phyloP scores from a whole-genome alignment of 2,113 vertebrate genomes.

The Eublepharis macularius region DNA sequence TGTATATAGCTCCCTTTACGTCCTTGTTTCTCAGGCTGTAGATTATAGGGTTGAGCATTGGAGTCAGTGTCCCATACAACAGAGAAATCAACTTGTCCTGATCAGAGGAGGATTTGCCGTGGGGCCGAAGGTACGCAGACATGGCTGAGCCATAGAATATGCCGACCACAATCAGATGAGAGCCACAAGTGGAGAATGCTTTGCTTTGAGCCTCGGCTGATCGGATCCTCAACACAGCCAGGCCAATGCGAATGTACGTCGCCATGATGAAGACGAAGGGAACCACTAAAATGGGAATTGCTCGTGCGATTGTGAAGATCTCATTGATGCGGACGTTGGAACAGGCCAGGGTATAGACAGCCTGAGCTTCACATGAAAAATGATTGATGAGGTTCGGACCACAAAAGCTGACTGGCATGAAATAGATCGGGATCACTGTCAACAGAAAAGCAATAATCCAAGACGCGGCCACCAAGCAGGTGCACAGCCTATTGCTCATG shows the following conservation, averaged over 20 bases:
- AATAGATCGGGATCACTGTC: neutral
- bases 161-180: conserved; percentile 42
- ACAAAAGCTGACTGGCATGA: conserved; percentile 14
- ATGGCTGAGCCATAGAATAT: conserved; percentile 36
- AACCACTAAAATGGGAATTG: neutral
- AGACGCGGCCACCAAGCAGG: neutral
- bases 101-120: no score
- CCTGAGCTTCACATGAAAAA: neutral
- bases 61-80: no score
- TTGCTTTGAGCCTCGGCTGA: conserved; percentile 25
- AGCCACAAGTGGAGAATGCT: conserved; percentile 57
- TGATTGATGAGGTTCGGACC: neutral
- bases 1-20: neutral
- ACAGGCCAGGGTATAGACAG: conserved; percentile 35
- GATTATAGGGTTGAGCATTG: no score
- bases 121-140: no score
- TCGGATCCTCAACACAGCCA: conserved; percentile 38
- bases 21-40: no score
- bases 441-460: neutral
- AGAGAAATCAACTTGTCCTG: no score
- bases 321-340: neutral
- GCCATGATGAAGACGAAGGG: conserved; percentile 1
- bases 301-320: neutral
- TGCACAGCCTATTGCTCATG: conserved; percentile 27
- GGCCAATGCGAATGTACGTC: conserved; percentile 45